These are phyloP conservation scores for Rotaria magnacalcarata DNA, from an alignment of 2,888 invertebrate genomes.

Conservation along the genomic window DNA sequence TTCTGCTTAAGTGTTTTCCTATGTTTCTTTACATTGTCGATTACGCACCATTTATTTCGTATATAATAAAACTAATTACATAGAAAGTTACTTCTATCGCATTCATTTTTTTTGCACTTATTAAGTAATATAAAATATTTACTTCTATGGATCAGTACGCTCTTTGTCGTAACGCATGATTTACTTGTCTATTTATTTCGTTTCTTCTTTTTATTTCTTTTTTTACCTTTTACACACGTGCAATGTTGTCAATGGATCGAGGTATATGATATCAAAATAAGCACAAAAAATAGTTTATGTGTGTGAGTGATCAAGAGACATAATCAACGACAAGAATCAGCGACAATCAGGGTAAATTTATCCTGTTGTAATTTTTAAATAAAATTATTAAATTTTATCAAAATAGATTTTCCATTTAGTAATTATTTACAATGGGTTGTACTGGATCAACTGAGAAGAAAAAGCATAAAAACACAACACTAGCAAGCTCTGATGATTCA, in stretches of 20 bases:
- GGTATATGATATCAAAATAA: background rate
- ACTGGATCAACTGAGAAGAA: background rate
- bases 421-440: background rate
- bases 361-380: background rate
- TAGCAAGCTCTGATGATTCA: background rate
- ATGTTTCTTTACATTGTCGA: background rate
- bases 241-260: background rate
- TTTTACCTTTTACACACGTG: background rate
- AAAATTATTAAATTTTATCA: background rate
- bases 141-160: background rate
- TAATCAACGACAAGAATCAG: background rate
- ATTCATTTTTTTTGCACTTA: too few species aligned
- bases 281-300: background rate
- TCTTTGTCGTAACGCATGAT: background rate
- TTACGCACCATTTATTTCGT: conserved; percentile 12
- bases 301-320: background rate
- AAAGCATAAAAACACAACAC: background rate
- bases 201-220: background rate
- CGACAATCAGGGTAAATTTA: background rate
- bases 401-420: background rate
- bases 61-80: background rate
- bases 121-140: background rate
- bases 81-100: too few species aligned
- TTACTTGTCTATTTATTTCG: background rate
- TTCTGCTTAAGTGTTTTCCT: background rate